A percentile compares a stretch with the other conserved stretches of the same genome.
Evolutionary conservation across 1,140 invertebrate genomes (phyloP).

Genomic region (Tigriopus japonicus): DNA sequence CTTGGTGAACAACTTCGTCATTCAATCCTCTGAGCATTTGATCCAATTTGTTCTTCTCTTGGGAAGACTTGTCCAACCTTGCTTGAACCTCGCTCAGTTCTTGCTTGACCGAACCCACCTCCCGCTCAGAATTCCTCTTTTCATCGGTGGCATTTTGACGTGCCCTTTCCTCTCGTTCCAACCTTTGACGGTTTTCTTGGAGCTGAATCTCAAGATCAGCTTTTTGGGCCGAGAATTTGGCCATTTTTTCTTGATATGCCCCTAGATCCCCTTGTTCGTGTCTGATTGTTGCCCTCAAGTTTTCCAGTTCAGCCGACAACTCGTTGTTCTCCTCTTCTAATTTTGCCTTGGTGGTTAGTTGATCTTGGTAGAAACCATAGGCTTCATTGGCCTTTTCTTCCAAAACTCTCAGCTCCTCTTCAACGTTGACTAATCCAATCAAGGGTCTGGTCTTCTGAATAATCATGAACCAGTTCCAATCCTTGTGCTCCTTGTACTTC

Average conservation of each 20-base stretch:
- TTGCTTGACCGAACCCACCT: slow-evolving; percentile 18
- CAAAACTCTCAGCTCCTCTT: slow-evolving; percentile 94
- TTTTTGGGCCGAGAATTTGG: slow-evolving; percentile 87
- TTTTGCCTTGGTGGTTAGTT: slow-evolving; percentile 91
- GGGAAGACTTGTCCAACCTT: slow-evolving; percentile 27
- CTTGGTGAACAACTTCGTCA: slow-evolving; percentile 90
- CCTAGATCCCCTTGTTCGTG: slow-evolving; percentile 69
- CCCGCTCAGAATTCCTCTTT: slow-evolving; percentile 21
- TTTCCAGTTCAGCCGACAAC: slow-evolving; percentile 77
- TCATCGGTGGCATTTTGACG: slow-evolving; percentile 15
- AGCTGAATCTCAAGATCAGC: slow-evolving; percentile 87
- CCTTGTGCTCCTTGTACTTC: slow-evolving; percentile 91
- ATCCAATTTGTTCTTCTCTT: slow-evolving; percentile 78
- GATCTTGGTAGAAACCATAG: slow-evolving; percentile 78
- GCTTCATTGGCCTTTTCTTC: slow-evolving; percentile 88
- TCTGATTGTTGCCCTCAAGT: slow-evolving; percentile 63
- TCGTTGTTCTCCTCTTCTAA: slow-evolving; percentile 63
- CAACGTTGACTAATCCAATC: slow-evolving; percentile 90
- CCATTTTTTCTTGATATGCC: slow-evolving; percentile 74
- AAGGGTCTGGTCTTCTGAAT: slow-evolving; percentile 98
- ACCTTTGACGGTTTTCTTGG: slow-evolving; percentile 40
- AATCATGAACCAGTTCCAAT: slow-evolving; percentile 99
- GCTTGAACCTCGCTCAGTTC: slow-evolving; percentile 23
- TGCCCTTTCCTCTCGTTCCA: slow-evolving; percentile 1
- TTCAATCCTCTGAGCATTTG: slow-evolving; percentile 51